These are phyloP conservation scores for Hyaena hyaena DNA, from an alignment of 2,113 vertebrate genomes.

Conservation along the genomic window DNA sequence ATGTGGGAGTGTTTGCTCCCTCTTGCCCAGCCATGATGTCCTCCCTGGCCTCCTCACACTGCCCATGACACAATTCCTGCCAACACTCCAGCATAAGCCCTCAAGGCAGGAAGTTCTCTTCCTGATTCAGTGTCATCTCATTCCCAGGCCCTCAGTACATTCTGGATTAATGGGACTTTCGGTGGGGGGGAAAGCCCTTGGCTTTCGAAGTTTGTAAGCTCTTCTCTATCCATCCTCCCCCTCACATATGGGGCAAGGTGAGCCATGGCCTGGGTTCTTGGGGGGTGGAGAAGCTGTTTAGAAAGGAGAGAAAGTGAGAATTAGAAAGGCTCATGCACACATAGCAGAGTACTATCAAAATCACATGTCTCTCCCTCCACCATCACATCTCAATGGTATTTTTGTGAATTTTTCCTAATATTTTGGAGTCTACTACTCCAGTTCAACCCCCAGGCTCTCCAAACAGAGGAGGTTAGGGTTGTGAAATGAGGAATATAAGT, in stretches of 20 bases:
- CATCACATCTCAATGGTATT: not conserved
- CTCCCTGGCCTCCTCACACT: not conserved
- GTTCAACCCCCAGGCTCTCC: not conserved
- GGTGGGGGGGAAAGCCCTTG: not conserved
- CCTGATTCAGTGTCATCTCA: not conserved
- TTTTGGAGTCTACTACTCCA: not conserved
- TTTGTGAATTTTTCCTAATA: not conserved
- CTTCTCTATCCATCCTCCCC: not conserved
- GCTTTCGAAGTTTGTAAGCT: not conserved
- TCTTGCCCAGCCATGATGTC: not conserved
- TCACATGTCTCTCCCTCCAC: not conserved
- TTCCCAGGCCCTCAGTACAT: not conserved
- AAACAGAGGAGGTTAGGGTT: not conserved
- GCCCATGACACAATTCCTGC: fast-evolving
- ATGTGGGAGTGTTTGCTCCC: not conserved
- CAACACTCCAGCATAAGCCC: not conserved
- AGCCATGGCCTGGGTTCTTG: not conserved
- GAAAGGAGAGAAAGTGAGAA: not conserved
- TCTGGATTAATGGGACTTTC: not conserved
- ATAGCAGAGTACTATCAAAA: not conserved
- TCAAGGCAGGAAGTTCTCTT: not conserved
- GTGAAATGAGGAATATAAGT: not conserved
- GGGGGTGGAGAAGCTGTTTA: not conserved
- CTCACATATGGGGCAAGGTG: not conserved
- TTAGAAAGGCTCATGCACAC: not conserved